Evolutionary conservation across 2,888 invertebrate species (phyloP).

Genomic region (Conomelus anceps): DNA sequence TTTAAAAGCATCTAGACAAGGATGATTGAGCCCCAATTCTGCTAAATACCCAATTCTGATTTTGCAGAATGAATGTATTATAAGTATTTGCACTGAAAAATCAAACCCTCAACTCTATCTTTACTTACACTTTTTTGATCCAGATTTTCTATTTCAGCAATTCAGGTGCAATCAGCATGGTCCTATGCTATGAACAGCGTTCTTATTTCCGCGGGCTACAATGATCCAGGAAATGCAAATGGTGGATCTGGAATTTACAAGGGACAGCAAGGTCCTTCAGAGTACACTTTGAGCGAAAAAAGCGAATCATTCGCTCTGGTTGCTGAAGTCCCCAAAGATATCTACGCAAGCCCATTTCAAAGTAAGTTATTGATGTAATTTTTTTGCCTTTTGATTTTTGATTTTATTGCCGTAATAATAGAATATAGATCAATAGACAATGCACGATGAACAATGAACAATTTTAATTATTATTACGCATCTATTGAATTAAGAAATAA

Average conservation of each 20-base stretch:
- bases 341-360: background rate
- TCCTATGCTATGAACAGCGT: conserved; percentile 45
- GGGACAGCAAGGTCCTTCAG: conserved; percentile 37
- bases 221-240: conserved; percentile 39
- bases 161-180: conserved; percentile 46
- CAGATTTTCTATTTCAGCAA: conserved; percentile 36
- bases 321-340: background rate
- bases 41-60: too few species aligned
- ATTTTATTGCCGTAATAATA: too few species aligned
- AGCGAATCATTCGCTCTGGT: background rate
- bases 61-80: background rate
- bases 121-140: background rate
- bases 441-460: too few species aligned
- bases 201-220: conserved; percentile 47
- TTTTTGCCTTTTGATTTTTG: too few species aligned
- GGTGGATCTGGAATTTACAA: conserved; percentile 50
- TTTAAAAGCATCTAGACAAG: too few species aligned
- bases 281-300: conserved; percentile 9
- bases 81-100: background rate
- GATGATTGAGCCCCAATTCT: too few species aligned
- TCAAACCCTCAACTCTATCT: background rate
- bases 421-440: too few species aligned
- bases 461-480: too few species aligned
- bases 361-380: background rate
- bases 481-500: too few species aligned